These are phyloP conservation scores for Hypomesus transpacificus DNA, from an alignment of 2,113 vertebrate genomes.

Conservation along the genomic window DNA sequence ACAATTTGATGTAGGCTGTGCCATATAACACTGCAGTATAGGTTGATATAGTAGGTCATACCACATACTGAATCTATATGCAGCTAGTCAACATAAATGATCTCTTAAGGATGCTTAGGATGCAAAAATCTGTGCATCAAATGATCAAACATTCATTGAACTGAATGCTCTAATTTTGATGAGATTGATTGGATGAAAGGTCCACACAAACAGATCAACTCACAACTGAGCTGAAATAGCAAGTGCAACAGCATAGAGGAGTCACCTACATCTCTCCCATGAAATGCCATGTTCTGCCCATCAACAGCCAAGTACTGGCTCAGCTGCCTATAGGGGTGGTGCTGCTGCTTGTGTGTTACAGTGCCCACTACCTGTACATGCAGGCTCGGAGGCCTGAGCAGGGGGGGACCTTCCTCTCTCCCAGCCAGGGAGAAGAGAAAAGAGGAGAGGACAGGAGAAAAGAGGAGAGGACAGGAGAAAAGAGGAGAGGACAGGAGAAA, in stretches of 20 bases:
- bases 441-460: too few relatives aligned
- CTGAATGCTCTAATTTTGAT: not conserved
- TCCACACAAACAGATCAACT: not conserved
- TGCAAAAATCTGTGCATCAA: constrained; percentile 50
- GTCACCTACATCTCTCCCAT: not conserved
- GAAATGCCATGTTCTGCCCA: not conserved
- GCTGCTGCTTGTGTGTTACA: constrained; percentile 62
- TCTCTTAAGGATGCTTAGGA: constrained; percentile 56
- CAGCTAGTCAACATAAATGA: constrained; percentile 35
- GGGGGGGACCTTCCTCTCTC: constrained; percentile 5
- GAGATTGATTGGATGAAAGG: not conserved
- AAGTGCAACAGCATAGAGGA: not conserved
- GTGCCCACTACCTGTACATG: constrained; percentile 65
- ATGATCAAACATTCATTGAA: constrained; percentile 57
- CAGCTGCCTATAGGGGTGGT: constrained; percentile 52
- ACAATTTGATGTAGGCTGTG: constrained; percentile 59
- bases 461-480: too few relatives aligned
- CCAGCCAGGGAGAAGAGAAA: not conserved
- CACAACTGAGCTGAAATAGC: not conserved
- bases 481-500: too few relatives aligned
- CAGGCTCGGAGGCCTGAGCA: constrained; percentile 42
- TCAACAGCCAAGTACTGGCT: constrained; percentile 47
- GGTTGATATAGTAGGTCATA: constrained; percentile 56
- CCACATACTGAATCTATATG: constrained; percentile 38
- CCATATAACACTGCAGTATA: constrained; percentile 57